Percentiles rank a stretch among this genome's conserved stretches.
phyloP scores from a whole-genome alignment of 1,140 invertebrate species.

The Eulimnadia texana region DNA sequence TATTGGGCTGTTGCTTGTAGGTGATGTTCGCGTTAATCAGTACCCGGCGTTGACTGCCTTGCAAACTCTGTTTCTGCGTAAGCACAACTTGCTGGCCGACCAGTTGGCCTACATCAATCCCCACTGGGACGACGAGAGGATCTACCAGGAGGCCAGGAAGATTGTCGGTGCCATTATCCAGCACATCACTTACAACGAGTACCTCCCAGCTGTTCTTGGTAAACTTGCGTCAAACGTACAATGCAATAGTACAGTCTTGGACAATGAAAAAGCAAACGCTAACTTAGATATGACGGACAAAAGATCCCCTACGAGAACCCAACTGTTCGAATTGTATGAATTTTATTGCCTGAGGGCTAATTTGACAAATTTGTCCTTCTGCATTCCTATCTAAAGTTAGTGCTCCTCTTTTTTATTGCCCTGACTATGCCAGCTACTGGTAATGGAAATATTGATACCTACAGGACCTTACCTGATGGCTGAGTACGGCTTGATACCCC shows the following conservation, averaged over 20 bases:
- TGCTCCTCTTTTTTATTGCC: too few relatives aligned
- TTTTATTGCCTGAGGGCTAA: too few relatives aligned
- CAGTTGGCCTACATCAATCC: constrained; percentile 57
- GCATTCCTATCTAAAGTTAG: too few relatives aligned
- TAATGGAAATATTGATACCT: too few relatives aligned
- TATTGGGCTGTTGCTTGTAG: constrained; percentile 31
- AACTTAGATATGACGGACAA: too few relatives aligned
- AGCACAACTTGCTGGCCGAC: constrained; percentile 78
- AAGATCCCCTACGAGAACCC: too few relatives aligned
- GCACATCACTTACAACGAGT: constrained; percentile 75
- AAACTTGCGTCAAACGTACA: constrained; percentile 13
- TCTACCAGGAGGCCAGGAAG: constrained; percentile 71
- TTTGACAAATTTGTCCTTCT: too few relatives aligned
- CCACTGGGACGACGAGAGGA: constrained; percentile 69
- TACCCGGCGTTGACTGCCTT: constrained; percentile 62
- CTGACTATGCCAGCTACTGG: too few relatives aligned
- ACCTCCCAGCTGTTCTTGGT: constrained; percentile 64
- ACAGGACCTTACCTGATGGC: constrained; percentile 46
- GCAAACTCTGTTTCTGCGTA: constrained; percentile 67
- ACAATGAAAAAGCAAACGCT: too few relatives aligned
- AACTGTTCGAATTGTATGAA: too few relatives aligned
- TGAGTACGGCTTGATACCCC: constrained; percentile 51
- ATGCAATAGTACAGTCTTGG: too few relatives aligned
- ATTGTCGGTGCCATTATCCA: constrained; percentile 66
- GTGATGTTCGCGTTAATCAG: constrained; percentile 76